Percentiles rank a stretch among this genome's conserved stretches.
phyloP scores from a whole-genome alignment of 1,140 invertebrate species.

The Zophobas morio region DNA sequence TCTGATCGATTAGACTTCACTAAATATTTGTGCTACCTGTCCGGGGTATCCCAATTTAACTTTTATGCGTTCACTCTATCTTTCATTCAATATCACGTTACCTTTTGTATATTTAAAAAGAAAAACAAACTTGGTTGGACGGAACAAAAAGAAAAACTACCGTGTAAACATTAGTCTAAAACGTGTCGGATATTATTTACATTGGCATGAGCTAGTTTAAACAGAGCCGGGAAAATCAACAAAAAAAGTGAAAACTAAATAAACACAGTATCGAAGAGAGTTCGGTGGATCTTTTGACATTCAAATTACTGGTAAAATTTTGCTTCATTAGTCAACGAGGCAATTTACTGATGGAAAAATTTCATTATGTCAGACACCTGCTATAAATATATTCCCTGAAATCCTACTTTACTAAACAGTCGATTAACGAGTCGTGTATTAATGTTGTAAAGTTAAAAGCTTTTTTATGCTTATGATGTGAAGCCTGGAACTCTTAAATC shows the following conservation, averaged over 20 bases:
- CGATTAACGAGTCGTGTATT: conserved; percentile 25
- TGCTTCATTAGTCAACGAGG: background rate
- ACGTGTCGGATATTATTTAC: conserved; percentile 58
- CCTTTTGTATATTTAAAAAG: conserved; percentile 53
- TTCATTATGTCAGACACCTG: conserved; percentile 8
- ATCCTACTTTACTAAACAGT: conserved; percentile 8
- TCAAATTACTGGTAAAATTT: conserved; percentile 28
- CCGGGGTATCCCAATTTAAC: background rate
- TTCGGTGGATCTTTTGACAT: conserved; percentile 49
- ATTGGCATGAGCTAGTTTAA: conserved; percentile 60
- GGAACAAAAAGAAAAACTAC: conserved; percentile 52
- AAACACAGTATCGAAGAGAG: conserved; percentile 51
- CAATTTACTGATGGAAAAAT: background rate
- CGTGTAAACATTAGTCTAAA: conserved; percentile 54
- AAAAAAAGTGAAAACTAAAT: conserved; percentile 61
- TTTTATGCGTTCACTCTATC: conserved; percentile 14
- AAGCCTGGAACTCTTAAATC: background rate
- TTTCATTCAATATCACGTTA: conserved; percentile 45
- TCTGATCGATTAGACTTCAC: background rate
- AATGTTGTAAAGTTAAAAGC: conserved; percentile 23
- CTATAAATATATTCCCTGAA: conserved; percentile 13
- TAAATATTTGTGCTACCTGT: conserved; percentile 17
- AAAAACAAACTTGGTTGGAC: conserved; percentile 47
- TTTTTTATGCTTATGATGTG: conserved; percentile 14
- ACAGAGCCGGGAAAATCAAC: conserved; percentile 58